phyloP scores from a whole-genome alignment of 2,113 vertebrate species.

The Embiotoca jacksoni region DNA sequence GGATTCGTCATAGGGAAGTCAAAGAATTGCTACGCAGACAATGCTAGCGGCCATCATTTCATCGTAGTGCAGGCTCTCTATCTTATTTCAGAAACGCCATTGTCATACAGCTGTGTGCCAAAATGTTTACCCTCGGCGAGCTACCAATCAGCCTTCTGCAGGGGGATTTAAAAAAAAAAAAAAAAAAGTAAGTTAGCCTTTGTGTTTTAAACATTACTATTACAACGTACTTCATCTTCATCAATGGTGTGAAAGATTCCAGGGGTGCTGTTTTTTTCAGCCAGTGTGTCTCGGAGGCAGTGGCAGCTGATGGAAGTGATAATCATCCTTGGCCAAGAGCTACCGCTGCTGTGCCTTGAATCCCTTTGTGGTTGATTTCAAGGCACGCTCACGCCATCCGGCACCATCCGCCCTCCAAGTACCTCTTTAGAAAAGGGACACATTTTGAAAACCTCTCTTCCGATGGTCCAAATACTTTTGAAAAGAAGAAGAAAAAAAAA shows the following conservation, averaged over 20 bases:
- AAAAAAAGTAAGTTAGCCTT: slow-evolving; percentile 41
- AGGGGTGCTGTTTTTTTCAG: slow-evolving; percentile 63
- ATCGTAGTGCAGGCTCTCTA: slow-evolving; percentile 63
- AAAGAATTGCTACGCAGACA: slow-evolving; percentile 78
- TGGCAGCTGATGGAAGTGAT: slow-evolving; percentile 69
- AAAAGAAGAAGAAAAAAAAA: background rate
- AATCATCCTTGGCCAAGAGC: slow-evolving; percentile 74
- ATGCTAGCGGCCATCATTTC: slow-evolving; percentile 75
- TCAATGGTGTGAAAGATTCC: slow-evolving; percentile 65
- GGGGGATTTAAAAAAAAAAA: slow-evolving; percentile 34
- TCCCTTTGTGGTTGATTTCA: slow-evolving; percentile 67
- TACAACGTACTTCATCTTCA: slow-evolving; percentile 28
- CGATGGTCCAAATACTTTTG: slow-evolving; percentile 55
- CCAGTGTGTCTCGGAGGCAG: slow-evolving; percentile 61
- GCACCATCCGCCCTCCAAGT: slow-evolving; percentile 51
- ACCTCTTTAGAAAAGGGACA: slow-evolving; percentile 59
- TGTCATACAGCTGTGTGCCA: slow-evolving; percentile 64
- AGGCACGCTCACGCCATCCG: slow-evolving; percentile 58
- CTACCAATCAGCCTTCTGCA: slow-evolving; percentile 67
- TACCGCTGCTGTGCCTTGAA: slow-evolving; percentile 51
- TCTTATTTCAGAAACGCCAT: slow-evolving; percentile 76
- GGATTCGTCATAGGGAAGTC: slow-evolving; percentile 83
- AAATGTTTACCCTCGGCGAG: slow-evolving; percentile 41
- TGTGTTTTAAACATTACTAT: slow-evolving; percentile 62
- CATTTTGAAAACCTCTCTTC: slow-evolving; percentile 62